These are phyloP conservation scores for Zaprionus obscuricornis DNA, from an alignment of 2,888 invertebrate genomes.

Conservation along the genomic window DNA sequence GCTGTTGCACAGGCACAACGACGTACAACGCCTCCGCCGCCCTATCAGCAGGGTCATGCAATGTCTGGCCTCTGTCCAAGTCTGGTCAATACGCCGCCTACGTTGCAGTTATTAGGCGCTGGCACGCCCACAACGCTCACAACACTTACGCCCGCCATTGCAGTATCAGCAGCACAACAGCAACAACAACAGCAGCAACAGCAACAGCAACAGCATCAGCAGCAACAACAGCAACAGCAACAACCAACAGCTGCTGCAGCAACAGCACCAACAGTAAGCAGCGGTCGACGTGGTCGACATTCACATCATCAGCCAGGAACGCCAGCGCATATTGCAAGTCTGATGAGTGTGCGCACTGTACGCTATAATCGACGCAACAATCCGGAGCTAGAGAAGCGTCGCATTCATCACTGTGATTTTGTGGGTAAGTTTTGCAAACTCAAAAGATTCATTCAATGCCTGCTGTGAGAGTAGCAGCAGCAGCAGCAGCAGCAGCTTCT, in stretches of 20 bases:
- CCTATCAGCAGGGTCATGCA: conserved; percentile 80
- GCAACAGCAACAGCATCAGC: conserved; percentile 37
- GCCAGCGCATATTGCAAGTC: conserved; percentile 80
- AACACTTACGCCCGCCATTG: conserved; percentile 65
- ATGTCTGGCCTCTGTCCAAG: conserved; percentile 77
- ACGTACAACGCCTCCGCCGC: conserved; percentile 80
- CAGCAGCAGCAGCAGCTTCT: conserved; percentile 18
- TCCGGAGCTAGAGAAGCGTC: conserved; percentile 96
- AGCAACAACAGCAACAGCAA: conserved; percentile 2
- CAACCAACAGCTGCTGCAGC: conserved; percentile 15
- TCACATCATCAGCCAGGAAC: conserved; percentile 74
- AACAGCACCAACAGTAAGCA: conserved; percentile 35
- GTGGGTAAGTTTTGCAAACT: conserved; percentile 92
- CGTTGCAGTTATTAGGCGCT: conserved; percentile 54
- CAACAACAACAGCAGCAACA: conserved; percentile 37
- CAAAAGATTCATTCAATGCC: background rate
- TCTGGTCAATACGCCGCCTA: conserved; percentile 66
- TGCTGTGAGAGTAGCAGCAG: background rate
- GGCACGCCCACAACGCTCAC: conserved; percentile 65
- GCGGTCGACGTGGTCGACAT: conserved; percentile 61
- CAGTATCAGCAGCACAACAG: conserved; percentile 36
- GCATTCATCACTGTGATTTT: conserved; percentile 98
- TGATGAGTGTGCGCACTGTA: conserved; percentile 83
- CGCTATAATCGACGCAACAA: conserved; percentile 98
- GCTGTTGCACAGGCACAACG: conserved; percentile 75